Conservation (phyloP, 2,113 vertebrate genomes). For the Melanocharis versteri region DNA sequence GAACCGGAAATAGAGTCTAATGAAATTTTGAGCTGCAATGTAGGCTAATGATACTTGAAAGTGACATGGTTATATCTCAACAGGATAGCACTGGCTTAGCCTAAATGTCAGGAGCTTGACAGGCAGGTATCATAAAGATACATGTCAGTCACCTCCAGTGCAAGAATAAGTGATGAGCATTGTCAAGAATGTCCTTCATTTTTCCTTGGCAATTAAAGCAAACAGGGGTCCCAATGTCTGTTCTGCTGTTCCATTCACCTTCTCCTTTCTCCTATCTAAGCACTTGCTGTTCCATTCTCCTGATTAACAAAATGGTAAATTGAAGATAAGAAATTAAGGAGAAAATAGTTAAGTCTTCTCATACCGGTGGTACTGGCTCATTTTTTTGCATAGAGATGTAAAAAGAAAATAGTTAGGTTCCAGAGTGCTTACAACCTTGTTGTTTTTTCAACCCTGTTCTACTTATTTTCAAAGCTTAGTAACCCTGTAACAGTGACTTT, state of each 20-base stretch:
- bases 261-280: background rate
- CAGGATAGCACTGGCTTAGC: background rate
- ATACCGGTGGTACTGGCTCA: background rate
- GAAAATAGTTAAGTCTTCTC: background rate
- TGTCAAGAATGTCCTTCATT: constrained; percentile 28
- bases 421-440: background rate
- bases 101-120: constrained; percentile 29
- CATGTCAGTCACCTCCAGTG: constrained; percentile 17
- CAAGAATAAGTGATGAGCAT: constrained; percentile 17
- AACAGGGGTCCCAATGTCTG: background rate
- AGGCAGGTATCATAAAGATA: constrained; percentile 40
- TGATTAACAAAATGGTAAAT: background rate
- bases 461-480: background rate
- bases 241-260: background rate
- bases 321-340: background rate
- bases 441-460: background rate
- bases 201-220: constrained; percentile 36
- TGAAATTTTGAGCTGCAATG: background rate
- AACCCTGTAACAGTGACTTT: background rate
- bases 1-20: background rate
- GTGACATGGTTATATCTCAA: constrained; percentile 16
- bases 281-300: background rate
- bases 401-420: background rate
- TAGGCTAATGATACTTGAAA: constrained; percentile 32
- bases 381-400: background rate